Evolutionary conservation across 2,888 invertebrate species (phyloP).

Genomic region (Aquatica leii): DNA sequence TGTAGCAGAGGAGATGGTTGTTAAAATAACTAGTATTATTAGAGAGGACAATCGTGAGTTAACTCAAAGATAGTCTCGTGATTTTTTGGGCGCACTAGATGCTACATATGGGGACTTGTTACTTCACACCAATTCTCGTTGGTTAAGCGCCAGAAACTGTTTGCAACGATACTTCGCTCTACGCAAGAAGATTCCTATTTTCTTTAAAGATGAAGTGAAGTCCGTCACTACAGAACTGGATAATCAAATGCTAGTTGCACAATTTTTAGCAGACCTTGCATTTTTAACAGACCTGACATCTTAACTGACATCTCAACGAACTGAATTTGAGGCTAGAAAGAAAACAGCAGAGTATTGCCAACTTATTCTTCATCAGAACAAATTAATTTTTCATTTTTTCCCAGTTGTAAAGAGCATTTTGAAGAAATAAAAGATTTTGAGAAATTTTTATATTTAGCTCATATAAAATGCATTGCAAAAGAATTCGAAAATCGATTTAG

Average conservation of each 20-base stretch:
- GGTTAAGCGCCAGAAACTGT: neutral
- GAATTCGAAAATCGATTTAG: too few relatives aligned
- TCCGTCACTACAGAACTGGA: slow-evolving; percentile 33
- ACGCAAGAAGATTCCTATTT: slow-evolving; percentile 31
- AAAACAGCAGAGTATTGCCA: neutral
- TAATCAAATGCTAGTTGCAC: slow-evolving; percentile 34
- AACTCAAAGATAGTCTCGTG: slow-evolving; percentile 15
- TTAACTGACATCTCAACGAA: slow-evolving; percentile 17
- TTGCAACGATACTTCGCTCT: neutral
- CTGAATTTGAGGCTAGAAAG: neutral
- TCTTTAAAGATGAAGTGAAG: slow-evolving; percentile 33
- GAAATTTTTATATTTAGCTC: neutral
- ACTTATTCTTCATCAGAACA: neutral
- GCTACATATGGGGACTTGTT: too few relatives aligned
- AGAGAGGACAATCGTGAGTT: slow-evolving; percentile 25
- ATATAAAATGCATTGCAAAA: too few relatives aligned
- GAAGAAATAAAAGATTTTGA: too few relatives aligned
- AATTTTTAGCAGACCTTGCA: slow-evolving; percentile 28
- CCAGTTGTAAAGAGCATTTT: too few relatives aligned
- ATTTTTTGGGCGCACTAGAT: too few relatives aligned
- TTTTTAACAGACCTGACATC: slow-evolving; percentile 35
- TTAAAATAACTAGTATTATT: too few relatives aligned
- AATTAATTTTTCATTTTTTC: neutral
- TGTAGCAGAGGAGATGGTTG: slow-evolving; percentile 17
- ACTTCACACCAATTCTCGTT: neutral